Percentiles rank a stretch among this genome's conserved stretches.
Conservation (phyloP, 2,888 invertebrate genomes). For the Bombyx huttoni region DNA sequence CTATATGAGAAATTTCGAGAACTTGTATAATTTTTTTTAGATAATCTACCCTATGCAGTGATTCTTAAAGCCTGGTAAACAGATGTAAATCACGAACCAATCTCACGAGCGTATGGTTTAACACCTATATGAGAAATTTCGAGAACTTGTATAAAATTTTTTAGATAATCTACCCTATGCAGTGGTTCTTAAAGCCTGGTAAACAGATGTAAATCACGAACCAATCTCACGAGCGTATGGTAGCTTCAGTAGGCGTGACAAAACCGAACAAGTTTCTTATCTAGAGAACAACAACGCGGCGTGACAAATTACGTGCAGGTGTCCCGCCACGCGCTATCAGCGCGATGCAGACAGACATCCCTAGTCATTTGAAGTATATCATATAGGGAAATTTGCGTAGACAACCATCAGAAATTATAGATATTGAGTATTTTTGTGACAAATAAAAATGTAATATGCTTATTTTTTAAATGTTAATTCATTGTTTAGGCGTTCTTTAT, state of each 20-base stretch:
- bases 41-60: too few relatives aligned
- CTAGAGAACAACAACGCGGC: constrained; percentile 39
- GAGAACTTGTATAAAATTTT: too few relatives aligned
- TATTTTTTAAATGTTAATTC: background rate
- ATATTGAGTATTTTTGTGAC: too few relatives aligned
- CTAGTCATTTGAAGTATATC: background rate
- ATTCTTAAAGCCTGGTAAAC: background rate
- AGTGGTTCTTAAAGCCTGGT: too few relatives aligned
- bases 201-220: constrained; percentile 26
- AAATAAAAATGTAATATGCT: background rate
- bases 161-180: too few relatives aligned
- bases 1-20: too few relatives aligned
- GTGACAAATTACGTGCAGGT: constrained; percentile 66
- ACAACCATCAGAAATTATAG: background rate
- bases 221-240: constrained; percentile 37
- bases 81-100: constrained; percentile 33
- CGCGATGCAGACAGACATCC: constrained; percentile 17
- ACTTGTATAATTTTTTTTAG: too few relatives aligned
- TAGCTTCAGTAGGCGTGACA: constrained; percentile 27
- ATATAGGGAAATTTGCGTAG: background rate
- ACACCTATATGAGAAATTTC: too few relatives aligned
- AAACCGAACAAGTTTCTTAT: constrained; percentile 41
- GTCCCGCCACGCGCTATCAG: constrained; percentile 32
- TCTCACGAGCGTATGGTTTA: constrained; percentile 30
- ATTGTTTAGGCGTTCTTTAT: too few relatives aligned